Evolutionary conservation across 2,113 vertebrate genomes (phyloP).

Genomic region (Lepidothrix coronata): DNA sequence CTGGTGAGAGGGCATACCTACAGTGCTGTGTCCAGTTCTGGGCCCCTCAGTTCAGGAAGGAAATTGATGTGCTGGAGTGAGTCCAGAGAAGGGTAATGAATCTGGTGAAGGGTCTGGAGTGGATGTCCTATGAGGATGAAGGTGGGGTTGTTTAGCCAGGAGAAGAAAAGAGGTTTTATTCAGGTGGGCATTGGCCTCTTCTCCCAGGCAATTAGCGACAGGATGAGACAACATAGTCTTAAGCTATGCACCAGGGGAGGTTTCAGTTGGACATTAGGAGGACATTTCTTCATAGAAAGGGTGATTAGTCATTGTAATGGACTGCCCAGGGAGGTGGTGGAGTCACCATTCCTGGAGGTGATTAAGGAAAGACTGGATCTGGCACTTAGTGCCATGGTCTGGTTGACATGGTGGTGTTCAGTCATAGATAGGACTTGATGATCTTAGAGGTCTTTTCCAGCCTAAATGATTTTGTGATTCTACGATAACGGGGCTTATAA

Average conservation of each 20-base stretch:
- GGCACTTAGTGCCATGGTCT: background rate
- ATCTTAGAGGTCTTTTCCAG: background rate
- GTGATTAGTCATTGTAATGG: background rate
- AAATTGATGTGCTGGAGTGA: background rate
- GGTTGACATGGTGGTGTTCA: background rate
- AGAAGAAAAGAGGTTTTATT: background rate
- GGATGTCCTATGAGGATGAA: background rate
- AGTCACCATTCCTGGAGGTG: background rate
- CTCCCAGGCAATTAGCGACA: background rate
- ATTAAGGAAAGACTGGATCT: background rate
- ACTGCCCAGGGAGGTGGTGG: background rate
- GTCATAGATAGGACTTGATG: background rate
- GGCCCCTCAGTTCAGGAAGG: accelerated
- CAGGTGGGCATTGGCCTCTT: background rate
- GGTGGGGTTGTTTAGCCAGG: background rate
- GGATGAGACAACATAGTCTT: background rate
- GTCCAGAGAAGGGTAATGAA: background rate
- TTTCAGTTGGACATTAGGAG: background rate
- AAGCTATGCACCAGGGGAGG: background rate
- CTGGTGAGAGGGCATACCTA: background rate
- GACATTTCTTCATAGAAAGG: background rate
- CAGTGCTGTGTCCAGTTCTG: background rate
- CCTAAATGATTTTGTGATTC: background rate
- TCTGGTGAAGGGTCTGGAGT: background rate
- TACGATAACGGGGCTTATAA: background rate